These are phyloP conservation scores for Lamellibrachia luymesi DNA, from an alignment of 1,140 invertebrate species.

Conservation along the genomic window DNA sequence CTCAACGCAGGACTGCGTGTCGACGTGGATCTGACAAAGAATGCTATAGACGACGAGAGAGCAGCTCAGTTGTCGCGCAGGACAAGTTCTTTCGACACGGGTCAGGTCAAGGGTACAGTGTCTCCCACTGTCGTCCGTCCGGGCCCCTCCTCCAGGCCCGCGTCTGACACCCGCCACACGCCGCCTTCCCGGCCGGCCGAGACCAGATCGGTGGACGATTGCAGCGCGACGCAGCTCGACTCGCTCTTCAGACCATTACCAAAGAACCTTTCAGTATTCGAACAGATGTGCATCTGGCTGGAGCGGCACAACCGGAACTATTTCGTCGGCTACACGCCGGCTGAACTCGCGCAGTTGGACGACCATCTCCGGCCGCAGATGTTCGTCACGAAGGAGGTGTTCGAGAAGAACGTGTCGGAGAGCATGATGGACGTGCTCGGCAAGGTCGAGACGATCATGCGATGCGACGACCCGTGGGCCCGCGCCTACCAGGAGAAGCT, in stretches of 20 bases:
- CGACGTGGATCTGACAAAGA: neutral
- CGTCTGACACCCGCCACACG: neutral
- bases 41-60: neutral
- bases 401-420: constrained; percentile 24
- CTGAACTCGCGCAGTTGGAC: constrained; percentile 18
- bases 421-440: constrained; percentile 23
- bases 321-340: constrained; percentile 26
- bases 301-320: constrained; percentile 29
- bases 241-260: constrained; percentile 17
- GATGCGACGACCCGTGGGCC: constrained; percentile 2
- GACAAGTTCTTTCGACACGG: neutral
- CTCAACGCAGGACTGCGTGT: neutral
- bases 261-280: constrained; percentile 11
- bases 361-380: constrained; percentile 24
- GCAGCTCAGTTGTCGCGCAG: neutral
- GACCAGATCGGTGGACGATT: neutral
- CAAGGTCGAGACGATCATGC: constrained; percentile 21
- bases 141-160: neutral
- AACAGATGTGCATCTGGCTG: constrained; percentile 24
- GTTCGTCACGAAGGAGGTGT: constrained; percentile 29
- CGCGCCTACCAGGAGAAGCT: constrained; percentile 16
- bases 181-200: neutral
- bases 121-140: neutral
- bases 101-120: neutral
- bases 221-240: neutral